These are phyloP conservation scores for Trachymyrmex septentrionalis DNA, from an alignment of 1,140 invertebrate genomes.

Conservation along the genomic window DNA sequence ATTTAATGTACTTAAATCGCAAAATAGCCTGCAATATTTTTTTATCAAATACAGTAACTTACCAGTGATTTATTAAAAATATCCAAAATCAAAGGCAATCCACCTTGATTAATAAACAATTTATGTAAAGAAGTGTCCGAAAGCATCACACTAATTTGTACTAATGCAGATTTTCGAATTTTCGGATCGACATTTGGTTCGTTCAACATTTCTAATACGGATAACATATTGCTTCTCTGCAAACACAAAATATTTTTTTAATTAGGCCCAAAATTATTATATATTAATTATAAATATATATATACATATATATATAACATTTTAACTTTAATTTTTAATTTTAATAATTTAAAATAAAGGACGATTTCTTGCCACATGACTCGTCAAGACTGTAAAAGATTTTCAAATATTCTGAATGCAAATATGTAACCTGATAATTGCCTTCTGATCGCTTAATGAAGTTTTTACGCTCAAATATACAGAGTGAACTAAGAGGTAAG, in stretches of 20 bases:
- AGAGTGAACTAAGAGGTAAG: constrained; percentile 83
- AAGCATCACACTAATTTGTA: constrained; percentile 88
- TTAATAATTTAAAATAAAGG: background rate
- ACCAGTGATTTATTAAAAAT: constrained; percentile 82
- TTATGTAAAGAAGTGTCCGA: constrained; percentile 87
- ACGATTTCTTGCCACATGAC: background rate
- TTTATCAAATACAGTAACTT: constrained; percentile 49
- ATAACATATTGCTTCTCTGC: constrained; percentile 78
- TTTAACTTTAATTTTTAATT: background rate
- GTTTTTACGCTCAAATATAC: constrained; percentile 79
- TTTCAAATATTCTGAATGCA: constrained; percentile 34
- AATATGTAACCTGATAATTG: constrained; percentile 79
- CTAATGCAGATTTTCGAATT: constrained; percentile 87
- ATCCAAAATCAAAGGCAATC: constrained; percentile 81
- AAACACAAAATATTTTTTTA: constrained; percentile 57
- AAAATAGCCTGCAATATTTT: background rate
- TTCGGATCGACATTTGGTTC: constrained; percentile 86
- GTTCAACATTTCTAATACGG: constrained; percentile 81
- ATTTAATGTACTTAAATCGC: background rate
- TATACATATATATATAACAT: background rate
- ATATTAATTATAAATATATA: background rate
- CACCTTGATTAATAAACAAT: constrained; percentile 86
- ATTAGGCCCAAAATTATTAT: constrained; percentile 1
- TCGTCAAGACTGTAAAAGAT: background rate
- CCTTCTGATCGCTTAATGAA: constrained; percentile 76